Evolutionary conservation across 2,113 vertebrate species (phyloP).

Genomic region (Hiodon tergisus): DNA sequence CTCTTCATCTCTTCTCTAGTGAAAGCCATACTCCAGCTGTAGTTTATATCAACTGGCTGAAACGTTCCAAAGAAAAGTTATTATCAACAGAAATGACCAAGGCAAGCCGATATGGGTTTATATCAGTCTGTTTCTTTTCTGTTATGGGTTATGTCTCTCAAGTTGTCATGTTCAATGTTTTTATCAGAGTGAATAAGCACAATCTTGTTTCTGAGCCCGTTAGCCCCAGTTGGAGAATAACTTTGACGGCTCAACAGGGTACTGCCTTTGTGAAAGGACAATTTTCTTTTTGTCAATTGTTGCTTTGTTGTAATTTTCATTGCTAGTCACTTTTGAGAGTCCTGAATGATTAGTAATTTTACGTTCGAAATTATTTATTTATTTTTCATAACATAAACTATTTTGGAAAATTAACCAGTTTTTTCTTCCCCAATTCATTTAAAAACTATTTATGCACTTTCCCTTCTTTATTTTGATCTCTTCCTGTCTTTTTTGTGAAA

Average conservation of each 20-base stretch:
- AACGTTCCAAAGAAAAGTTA: neutral
- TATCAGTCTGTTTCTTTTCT: neutral
- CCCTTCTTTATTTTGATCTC: too few relatives aligned
- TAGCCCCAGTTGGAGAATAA: neutral
- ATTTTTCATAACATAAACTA: too few relatives aligned
- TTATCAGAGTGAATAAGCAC: neutral
- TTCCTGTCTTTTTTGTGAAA: too few relatives aligned
- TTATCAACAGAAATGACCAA: constrained; percentile 6
- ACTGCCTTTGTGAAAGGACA: neutral
- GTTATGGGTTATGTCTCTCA: neutral
- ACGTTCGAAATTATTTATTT: too few relatives aligned
- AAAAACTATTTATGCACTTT: too few relatives aligned
- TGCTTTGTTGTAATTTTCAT: too few relatives aligned
- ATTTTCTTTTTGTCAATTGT: too few relatives aligned
- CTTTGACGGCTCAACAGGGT: too few relatives aligned
- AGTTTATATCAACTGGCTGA: neutral
- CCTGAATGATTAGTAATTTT: too few relatives aligned
- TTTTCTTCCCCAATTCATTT: too few relatives aligned
- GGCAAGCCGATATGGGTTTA: neutral
- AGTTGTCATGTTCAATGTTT: neutral
- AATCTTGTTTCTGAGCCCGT: neutral
- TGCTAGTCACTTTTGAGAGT: too few relatives aligned
- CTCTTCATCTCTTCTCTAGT: neutral
- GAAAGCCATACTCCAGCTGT: constrained; percentile 6
- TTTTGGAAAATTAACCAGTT: too few relatives aligned